Conservation (phyloP, 2,888 invertebrate genomes). For the Rhagonycha lutea region DNA sequence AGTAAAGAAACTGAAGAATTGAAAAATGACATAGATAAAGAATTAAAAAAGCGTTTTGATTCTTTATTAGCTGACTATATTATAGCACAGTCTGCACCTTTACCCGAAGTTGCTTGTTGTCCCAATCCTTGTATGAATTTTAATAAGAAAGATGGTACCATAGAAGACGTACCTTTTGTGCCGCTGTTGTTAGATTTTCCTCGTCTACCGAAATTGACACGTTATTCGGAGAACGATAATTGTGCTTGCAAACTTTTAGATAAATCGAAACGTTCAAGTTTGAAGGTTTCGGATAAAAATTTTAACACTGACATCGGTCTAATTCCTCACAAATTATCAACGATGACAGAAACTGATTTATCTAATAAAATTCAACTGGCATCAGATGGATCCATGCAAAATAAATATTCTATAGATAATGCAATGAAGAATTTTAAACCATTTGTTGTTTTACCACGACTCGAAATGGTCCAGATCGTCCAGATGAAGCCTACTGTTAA, state of each 20-base stretch:
- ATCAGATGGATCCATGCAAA: not conserved
- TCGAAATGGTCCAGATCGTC: not conserved
- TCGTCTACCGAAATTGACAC: constrained; percentile 47
- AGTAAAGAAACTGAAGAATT: not conserved
- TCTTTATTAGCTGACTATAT: not conserved
- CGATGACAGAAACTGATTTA: constrained; percentile 51
- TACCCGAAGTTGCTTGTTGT: not conserved
- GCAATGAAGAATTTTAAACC: not conserved
- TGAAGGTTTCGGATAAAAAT: constrained; percentile 43
- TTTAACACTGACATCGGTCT: constrained; percentile 44
- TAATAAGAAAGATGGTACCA: not conserved
- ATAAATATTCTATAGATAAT: not conserved
- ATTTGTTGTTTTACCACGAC: not conserved
- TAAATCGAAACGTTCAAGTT: constrained; percentile 48
- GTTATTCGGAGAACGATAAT: not conserved
- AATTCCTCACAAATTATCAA: constrained; percentile 52
- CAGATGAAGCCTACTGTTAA: not conserved
- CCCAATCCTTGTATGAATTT: not conserved
- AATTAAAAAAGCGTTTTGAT: constrained; percentile 15
- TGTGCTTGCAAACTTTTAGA: constrained; percentile 19
- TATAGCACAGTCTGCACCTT: not conserved
- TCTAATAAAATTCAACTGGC: constrained; percentile 37
- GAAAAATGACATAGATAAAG: constrained; percentile 3
- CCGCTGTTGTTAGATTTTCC: constrained; percentile 52
- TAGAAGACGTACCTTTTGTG: constrained; percentile 37